These are phyloP conservation scores for Trichogramma evanescens DNA, from an alignment of 2,888 invertebrate genomes.

Conservation along the genomic window DNA sequence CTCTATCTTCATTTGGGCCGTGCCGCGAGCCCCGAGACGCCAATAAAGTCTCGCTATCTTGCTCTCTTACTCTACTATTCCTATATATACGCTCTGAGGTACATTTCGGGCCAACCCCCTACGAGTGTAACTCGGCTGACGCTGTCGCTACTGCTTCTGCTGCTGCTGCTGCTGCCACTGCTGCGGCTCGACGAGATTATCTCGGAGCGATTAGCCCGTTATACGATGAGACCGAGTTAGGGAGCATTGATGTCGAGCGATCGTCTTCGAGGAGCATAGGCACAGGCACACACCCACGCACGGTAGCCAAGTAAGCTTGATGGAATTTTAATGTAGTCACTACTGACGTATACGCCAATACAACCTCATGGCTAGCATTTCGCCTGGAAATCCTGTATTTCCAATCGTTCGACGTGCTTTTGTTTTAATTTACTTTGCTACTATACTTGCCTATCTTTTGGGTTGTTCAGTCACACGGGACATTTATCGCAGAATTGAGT, in stretches of 20 bases:
- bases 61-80: constrained; percentile 27
- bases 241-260: neutral
- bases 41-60: constrained; percentile 41
- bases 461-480: no score
- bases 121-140: no score
- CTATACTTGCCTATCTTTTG: no score
- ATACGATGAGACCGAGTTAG: neutral
- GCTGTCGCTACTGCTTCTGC: neutral
- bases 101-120: neutral
- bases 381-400: no score
- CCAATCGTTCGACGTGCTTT: no score
- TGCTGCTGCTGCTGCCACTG: neutral
- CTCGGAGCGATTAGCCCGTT: constrained; percentile 19
- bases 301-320: neutral
- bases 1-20: constrained; percentile 29
- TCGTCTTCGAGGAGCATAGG: no score
- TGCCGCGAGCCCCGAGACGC: constrained; percentile 37
- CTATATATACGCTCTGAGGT: constrained; percentile 10
- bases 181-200: constrained; percentile 27
- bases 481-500: no score
- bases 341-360: no score
- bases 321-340: constrained; percentile 19
- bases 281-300: no score
- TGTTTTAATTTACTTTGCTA: no score
- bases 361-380: no score